phyloP scores from a whole-genome alignment of 2,113 vertebrate species.

The Forbesichthys papilliferus region DNA sequence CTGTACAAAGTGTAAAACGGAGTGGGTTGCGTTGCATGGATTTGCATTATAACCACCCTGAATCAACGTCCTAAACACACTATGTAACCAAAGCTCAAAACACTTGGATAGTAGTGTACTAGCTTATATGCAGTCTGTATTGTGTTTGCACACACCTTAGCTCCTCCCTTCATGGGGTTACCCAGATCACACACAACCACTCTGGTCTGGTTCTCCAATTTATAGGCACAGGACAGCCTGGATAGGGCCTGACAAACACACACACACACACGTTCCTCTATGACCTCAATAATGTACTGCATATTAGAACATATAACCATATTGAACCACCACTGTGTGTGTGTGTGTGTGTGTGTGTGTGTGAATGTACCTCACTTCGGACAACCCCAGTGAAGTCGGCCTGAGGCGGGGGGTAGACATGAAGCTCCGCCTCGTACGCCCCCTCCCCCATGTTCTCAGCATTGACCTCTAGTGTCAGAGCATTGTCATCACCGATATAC shows the following conservation, averaged over 20 bases:
- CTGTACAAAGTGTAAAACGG: too few species aligned
- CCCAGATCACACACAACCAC: slow-evolving; percentile 96
- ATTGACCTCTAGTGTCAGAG: slow-evolving; percentile 85
- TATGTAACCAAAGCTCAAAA: too few species aligned
- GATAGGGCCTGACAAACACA: slow-evolving; percentile 76
- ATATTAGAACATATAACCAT: too few species aligned
- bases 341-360: not conserved
- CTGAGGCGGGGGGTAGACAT: slow-evolving; percentile 83
- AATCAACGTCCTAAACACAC: too few species aligned
- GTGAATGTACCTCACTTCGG: slow-evolving; percentile 80
- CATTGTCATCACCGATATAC: slow-evolving; percentile 92
- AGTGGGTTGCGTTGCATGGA: too few species aligned
- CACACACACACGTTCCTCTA: too few species aligned
- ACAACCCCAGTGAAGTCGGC: slow-evolving; percentile 92
- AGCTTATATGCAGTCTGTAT: not conserved
- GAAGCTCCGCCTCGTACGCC: slow-evolving; percentile 95
- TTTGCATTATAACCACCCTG: too few species aligned
- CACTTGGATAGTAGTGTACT: not conserved
- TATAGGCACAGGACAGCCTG: slow-evolving; percentile 91
- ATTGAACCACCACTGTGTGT: too few species aligned
- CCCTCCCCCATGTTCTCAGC: slow-evolving; percentile 92
- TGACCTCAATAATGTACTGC: too few species aligned
- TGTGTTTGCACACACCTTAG: slow-evolving; percentile 79
- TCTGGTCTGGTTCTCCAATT: slow-evolving; percentile 92
- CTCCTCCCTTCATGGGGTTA: slow-evolving; percentile 97